Evolutionary conservation across 2,113 vertebrate species (phyloP), one percentile per base, ranked within the genome.

Genomic region (Oceanites oceanicus): DNA sequence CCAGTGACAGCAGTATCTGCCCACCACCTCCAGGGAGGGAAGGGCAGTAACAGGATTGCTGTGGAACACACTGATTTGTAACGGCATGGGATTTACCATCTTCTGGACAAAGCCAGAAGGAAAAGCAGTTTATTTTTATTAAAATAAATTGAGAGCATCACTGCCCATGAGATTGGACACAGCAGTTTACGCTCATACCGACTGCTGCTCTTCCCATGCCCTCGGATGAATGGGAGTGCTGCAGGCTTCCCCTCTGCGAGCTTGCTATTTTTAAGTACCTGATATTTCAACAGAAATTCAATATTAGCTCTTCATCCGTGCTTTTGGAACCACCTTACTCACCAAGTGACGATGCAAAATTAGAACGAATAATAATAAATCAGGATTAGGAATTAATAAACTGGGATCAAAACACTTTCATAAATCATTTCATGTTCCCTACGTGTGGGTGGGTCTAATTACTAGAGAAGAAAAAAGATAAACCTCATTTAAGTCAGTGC

Each of bases 191-290:
- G 2, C 8, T 0, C 22, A 14, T 14, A 45, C 42, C 3, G 4
- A 4, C 11, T 9, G 16, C 45, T 40, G 73, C 55, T 74, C n/a
- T 19, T 44, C 70, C 65, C 52, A 73, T 50, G 55, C 67, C 92
- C 40, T 59, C 4, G 5, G 81, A 65, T 1, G 7, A 81, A 23
- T 19, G 20, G 34, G 49, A 79, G 42, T 3, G 71, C 89, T 86
- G 87, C 72, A 53, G 63, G 66, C 73, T 91, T 82, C 86, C 86
- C 89, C 77, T 81, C 94, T 67, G 71, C n/a, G 75, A 93, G 63
- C 67, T 38, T 59, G 2, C 36, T 79, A 50, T 73, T 91, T 55
- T 68, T 23, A 26, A 53, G 52, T 74, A 40, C 67, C 84, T 70
- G 91, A 42, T 73, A 79, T 47, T 79, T 29, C 83, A 84, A 68